Evolutionary conservation across 2,888 invertebrate genomes (phyloP).

Genomic region (Onchidella celtica): DNA sequence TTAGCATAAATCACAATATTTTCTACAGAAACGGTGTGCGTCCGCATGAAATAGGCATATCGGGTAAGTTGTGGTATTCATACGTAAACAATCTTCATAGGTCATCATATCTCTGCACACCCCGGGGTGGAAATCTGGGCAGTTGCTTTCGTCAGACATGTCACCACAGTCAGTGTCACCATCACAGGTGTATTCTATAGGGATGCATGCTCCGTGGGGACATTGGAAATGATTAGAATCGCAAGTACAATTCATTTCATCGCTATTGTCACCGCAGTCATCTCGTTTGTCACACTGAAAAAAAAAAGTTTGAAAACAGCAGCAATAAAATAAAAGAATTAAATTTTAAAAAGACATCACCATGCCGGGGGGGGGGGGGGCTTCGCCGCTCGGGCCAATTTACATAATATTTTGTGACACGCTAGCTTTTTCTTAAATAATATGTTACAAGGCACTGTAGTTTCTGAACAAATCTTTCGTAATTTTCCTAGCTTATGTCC

Average conservation of each 20-base stretch:
- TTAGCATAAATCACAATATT: slow-evolving; percentile 8
- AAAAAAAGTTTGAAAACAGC: too few relatives aligned
- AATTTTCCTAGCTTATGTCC: too few relatives aligned
- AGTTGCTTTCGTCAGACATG: not conserved
- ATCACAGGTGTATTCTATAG: not conserved
- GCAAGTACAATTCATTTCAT: slow-evolving; percentile 4
- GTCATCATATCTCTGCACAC: slow-evolving; percentile 9
- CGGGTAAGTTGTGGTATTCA: slow-evolving; percentile 13
- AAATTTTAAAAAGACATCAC: too few relatives aligned
- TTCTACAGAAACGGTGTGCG: slow-evolving; percentile 8
- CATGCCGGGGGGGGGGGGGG: too few relatives aligned
- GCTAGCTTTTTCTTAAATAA: too few relatives aligned
- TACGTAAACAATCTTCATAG: not conserved
- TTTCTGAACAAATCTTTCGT: too few relatives aligned
- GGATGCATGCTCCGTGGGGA: not conserved
- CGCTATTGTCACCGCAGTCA: slow-evolving; percentile 31
- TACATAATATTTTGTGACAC: too few relatives aligned
- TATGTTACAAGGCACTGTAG: too few relatives aligned
- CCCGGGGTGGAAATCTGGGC: slow-evolving; percentile 20
- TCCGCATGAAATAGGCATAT: not conserved
- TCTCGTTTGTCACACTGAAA: slow-evolving; percentile 9
- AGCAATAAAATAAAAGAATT: too few relatives aligned
- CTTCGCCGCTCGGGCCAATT: too few relatives aligned
- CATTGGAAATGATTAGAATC: too few relatives aligned
- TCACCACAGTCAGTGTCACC: slow-evolving; percentile 3